These are phyloP conservation scores for Latrodectus geometricus DNA, from an alignment of 1,140 invertebrate species.

Conservation along the genomic window DNA sequence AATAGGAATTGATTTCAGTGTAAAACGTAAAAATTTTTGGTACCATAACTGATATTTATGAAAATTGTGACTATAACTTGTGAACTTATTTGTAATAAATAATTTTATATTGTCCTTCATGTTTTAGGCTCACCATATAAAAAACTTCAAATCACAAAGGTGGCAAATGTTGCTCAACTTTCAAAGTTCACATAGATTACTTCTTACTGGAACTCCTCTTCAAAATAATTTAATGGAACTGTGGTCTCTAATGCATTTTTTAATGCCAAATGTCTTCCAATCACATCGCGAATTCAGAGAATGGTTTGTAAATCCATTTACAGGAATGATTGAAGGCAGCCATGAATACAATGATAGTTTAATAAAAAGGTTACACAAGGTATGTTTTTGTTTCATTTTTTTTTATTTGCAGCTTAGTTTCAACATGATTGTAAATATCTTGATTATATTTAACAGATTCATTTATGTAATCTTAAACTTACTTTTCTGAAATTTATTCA, in stretches of 20 bases:
- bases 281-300: conserved; percentile 95
- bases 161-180: conserved; percentile 99
- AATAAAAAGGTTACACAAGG: conserved; percentile 96
- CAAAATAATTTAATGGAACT: conserved; percentile 99
- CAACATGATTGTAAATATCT: neutral
- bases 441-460: too few species aligned
- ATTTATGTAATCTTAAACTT: too few species aligned
- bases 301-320: conserved; percentile 99
- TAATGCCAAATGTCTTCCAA: conserved; percentile 99
- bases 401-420: neutral
- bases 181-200: conserved; percentile 90
- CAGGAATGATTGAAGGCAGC: conserved; percentile 97
- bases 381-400: conserved; percentile 66
- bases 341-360: conserved; percentile 94
- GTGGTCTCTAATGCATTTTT: conserved; percentile 99
- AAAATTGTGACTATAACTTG: neutral
- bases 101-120: neutral
- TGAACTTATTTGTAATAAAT: neutral
- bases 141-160: conserved; percentile 99
- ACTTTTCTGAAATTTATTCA: too few species aligned
- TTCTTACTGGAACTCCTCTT: conserved; percentile 97
- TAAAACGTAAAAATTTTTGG: too few species aligned
- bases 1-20: too few species aligned
- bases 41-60: too few species aligned
- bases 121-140: conserved; percentile 93